Percentiles rank a stretch among this genome's conserved stretches.
These are phyloP conservation scores for Galleria mellonella DNA, from an alignment of 1,140 invertebrate genomes.

Conservation along the genomic window DNA sequence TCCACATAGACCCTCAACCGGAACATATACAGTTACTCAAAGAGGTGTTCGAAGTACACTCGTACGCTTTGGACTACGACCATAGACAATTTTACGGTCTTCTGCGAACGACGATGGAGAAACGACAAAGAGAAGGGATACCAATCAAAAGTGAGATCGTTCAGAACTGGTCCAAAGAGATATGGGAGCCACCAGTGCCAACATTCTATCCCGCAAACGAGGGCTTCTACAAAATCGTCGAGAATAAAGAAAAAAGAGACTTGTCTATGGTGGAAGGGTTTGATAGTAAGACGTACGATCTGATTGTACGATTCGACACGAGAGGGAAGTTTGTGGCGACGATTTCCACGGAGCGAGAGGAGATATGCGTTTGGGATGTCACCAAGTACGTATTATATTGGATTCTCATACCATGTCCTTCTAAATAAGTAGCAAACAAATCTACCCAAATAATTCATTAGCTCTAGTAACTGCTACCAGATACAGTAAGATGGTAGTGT, in stretches of 20 bases:
- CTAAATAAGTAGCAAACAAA: too few relatives aligned
- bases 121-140: slow-evolving; percentile 40
- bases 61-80: slow-evolving; percentile 82
- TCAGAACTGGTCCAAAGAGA: slow-evolving; percentile 54
- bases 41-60: slow-evolving; percentile 79
- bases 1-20: slow-evolving; percentile 60
- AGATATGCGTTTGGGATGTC: slow-evolving; percentile 88
- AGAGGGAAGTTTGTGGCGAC: slow-evolving; percentile 81
- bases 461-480: too few relatives aligned
- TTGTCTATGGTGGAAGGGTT: slow-evolving; percentile 53
- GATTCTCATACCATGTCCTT: neutral
- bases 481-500: too few relatives aligned
- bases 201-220: slow-evolving; percentile 71
- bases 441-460: too few relatives aligned
- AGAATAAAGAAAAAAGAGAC: slow-evolving; percentile 46
- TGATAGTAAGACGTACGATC: slow-evolving; percentile 67
- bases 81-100: slow-evolving; percentile 85
- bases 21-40: slow-evolving; percentile 78
- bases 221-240: slow-evolving; percentile 49
- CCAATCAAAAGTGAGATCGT: slow-evolving; percentile 51
- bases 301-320: slow-evolving; percentile 75
- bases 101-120: slow-evolving; percentile 75
- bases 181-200: slow-evolving; percentile 70
- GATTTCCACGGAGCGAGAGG: slow-evolving; percentile 81
- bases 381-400: slow-evolving; percentile 73